Base-by-base conservation (phyloP, 2,888 invertebrate species). In the Linnaemya vulpina region DNA sequence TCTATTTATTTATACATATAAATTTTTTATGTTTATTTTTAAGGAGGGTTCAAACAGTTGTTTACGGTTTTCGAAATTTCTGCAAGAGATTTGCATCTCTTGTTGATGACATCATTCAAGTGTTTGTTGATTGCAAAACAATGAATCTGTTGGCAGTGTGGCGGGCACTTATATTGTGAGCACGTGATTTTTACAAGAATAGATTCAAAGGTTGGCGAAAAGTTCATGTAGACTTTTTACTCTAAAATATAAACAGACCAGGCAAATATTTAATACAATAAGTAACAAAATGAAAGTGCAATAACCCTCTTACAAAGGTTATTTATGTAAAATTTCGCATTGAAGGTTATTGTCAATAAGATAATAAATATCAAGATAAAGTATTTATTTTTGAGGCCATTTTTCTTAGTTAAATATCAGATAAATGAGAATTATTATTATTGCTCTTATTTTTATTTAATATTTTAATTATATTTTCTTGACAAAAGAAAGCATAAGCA, bases 41-140 rank as follows among this genome's bases (percentile, higher is more conserved):
- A 63, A 38, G 60, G 20, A 73, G 60, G 62, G 49, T 51, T 51
- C 20, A 58, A 73, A 58, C 8, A 62, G 35, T 15, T 46, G 11
- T 25, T 46, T 49, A 22, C 22, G 63, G 11, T 63, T 20, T 25
- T 46, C 40, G n/a, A 9, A 15, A 46, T 46, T 25, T 65, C 13
- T 25, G 40, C 46, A n/a, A 38, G 22, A 35, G 11, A 22, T 10
- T 53, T 53, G 13, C 1, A 11, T 3, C 11, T 53, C 11, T 25
- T 20, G 13, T 0, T 25, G 58, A n/a, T 58, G 30, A 10, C 10
- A 55, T 25, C 25, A 55, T 55, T 55, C 3, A 53, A 22, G 13
- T 53, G 11, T 22, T 22, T 1, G 53, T 15, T 22, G 15, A 55
- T 7, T 15, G 22, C 13, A 55, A 55, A 15, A 8, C 25, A 8